Percentiles rank a stretch among this genome's conserved stretches.
Conservation (phyloP, 2,797 vertebrate species). For the Typhlichthys subterraneus region DNA sequence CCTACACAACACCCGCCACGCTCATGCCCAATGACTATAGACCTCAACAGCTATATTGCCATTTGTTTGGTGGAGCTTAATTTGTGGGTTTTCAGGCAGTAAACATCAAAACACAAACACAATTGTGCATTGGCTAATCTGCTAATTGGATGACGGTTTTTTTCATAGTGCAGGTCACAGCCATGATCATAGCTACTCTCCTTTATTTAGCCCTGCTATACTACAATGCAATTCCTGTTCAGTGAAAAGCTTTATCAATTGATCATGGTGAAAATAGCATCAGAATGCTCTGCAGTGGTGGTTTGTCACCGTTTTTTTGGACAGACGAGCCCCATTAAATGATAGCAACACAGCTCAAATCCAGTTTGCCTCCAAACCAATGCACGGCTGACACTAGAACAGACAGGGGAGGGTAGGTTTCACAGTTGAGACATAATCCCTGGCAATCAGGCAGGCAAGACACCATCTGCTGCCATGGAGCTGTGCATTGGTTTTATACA, state of each 20-base stretch:
- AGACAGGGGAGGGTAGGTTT: slow-evolving; percentile 58
- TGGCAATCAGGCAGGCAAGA: slow-evolving; percentile 73
- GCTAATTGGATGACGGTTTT: slow-evolving; percentile 4
- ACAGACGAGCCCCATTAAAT: slow-evolving; percentile 27
- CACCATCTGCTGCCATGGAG: slow-evolving; percentile 81
- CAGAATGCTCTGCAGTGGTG: slow-evolving; percentile 2
- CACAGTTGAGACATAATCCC: slow-evolving; percentile 71
- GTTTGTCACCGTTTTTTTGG: background rate
- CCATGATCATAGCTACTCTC: background rate
- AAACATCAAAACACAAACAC: slow-evolving; percentile 7
- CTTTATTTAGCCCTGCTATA: background rate
- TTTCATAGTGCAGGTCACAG: no score
- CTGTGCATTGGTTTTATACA: slow-evolving; percentile 57
- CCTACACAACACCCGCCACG: no score
- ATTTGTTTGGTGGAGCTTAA: background rate
- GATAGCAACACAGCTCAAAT: slow-evolving; percentile 33
- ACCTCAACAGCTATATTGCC: background rate
- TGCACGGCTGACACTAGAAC: slow-evolving; percentile 54
- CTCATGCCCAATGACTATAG: no score
- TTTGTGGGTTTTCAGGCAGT: background rate
- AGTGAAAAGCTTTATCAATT: background rate
- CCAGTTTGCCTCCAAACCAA: slow-evolving; percentile 41
- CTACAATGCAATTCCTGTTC: background rate
- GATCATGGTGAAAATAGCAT: background rate
- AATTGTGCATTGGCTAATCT: slow-evolving; percentile 4